Conservation (phyloP, 2,888 invertebrate genomes). For the Theretra japonica region DNA sequence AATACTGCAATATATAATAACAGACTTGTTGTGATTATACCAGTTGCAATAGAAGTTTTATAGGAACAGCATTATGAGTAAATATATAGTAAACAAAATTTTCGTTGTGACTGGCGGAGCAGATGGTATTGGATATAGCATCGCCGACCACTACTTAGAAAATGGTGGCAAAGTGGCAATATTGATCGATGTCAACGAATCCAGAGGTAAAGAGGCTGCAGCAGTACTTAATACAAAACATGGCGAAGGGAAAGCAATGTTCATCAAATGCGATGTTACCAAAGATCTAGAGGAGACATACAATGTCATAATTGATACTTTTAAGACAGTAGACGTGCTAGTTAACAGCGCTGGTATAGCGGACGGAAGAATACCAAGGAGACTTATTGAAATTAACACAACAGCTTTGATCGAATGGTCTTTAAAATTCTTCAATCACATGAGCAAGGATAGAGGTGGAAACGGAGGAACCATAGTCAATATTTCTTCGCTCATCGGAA, state of each 20-base stretch:
- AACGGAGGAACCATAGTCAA: constrained; percentile 86
- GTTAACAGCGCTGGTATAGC: constrained; percentile 67
- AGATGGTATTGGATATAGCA: constrained; percentile 77
- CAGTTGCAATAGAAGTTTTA: background rate
- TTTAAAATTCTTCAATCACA: constrained; percentile 76
- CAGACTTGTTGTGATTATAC: background rate
- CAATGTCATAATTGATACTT: constrained; percentile 46
- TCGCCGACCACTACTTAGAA: constrained; percentile 68
- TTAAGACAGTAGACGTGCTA: constrained; percentile 61
- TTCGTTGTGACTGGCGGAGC: constrained; percentile 79
- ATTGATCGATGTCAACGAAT: constrained; percentile 48
- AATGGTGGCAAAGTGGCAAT: constrained; percentile 58
- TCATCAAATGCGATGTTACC: constrained; percentile 75
- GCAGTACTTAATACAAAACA: constrained; percentile 65
- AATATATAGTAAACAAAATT: constrained; percentile 52
- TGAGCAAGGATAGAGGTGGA: constrained; percentile 78
- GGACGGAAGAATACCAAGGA: constrained; percentile 36
- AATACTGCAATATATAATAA: background rate
- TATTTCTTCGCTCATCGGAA: constrained; percentile 82
- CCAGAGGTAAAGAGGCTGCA: constrained; percentile 56
- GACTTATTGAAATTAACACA: constrained; percentile 52
- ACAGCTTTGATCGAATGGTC: constrained; percentile 55
- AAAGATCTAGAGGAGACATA: constrained; percentile 65
- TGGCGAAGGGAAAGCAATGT: constrained; percentile 69
- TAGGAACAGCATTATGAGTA: background rate